phyloP scores from a whole-genome alignment of 1,140 invertebrate genomes.

The Bombus pyrosoma region DNA sequence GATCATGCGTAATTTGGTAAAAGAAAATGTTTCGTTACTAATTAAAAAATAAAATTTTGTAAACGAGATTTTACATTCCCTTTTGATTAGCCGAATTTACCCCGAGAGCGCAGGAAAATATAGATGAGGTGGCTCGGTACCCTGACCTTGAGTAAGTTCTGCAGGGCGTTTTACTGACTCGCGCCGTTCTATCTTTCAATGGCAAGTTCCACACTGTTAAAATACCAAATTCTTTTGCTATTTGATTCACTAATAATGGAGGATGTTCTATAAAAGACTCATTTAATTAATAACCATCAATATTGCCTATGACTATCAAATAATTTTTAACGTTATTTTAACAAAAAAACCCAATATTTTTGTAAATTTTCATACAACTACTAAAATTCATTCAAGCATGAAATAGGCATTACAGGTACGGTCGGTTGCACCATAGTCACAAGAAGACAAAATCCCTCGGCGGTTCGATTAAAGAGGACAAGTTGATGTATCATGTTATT shows the following conservation, averaged over 20 bases:
- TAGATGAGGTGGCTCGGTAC: conserved; percentile 1
- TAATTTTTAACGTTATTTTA: neutral
- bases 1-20: neutral
- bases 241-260: neutral
- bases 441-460: neutral
- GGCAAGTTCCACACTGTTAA: neutral
- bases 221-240: neutral
- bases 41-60: neutral
- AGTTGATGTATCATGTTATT: neutral
- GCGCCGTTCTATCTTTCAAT: neutral
- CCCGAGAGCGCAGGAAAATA: conserved; percentile 2
- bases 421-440: neutral
- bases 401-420: neutral
- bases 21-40: neutral
- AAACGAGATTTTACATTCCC: neutral
- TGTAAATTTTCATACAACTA: neutral
- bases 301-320: neutral
- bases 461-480: conserved; percentile 8
- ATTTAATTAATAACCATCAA: neutral
- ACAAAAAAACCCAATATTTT: neutral
- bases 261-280: neutral
- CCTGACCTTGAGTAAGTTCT: conserved; percentile 50
- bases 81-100: conserved; percentile 10
- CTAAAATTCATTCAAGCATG: neutral
- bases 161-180: neutral